These are phyloP conservation scores for Tychaedon coryphoeus DNA, from an alignment of 2,113 vertebrate species.

Conservation along the genomic window DNA sequence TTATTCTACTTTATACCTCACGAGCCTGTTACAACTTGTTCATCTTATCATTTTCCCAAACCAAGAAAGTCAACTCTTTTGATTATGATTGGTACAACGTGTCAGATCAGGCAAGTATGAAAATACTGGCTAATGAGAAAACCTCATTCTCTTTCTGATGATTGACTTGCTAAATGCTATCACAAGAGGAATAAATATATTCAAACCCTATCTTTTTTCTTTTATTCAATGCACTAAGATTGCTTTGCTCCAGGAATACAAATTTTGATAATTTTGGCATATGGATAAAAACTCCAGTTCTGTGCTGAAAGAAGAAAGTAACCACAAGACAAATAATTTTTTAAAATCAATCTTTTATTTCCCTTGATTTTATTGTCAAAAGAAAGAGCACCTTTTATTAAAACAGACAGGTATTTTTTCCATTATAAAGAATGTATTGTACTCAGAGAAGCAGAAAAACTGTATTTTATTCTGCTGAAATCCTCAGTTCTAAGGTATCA, in stretches of 20 bases:
- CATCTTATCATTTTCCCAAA: constrained; percentile 85
- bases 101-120: constrained; percentile 89
- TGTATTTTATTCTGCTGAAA: neutral
- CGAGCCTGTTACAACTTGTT: constrained; percentile 96
- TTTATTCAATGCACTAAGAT: neutral
- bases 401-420: neutral
- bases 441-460: neutral
- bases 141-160: neutral
- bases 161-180: neutral
- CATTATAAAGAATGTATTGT: neutral
- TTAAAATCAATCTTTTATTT: neutral
- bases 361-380: neutral
- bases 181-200: neutral
- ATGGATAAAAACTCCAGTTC: neutral
- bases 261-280: neutral
- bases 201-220: neutral
- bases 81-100: constrained; percentile 99
- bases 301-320: neutral
- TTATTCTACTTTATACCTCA: constrained; percentile 91
- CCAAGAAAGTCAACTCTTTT: constrained; percentile 86
- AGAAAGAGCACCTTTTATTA: neutral
- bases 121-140: neutral
- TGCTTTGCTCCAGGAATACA: neutral
- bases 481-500: neutral
- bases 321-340: neutral